Percentiles rank a stretch among this genome's conserved stretches.
phyloP scores from a whole-genome alignment of 2,113 vertebrate species.

The Callospermophilus lateralis region DNA sequence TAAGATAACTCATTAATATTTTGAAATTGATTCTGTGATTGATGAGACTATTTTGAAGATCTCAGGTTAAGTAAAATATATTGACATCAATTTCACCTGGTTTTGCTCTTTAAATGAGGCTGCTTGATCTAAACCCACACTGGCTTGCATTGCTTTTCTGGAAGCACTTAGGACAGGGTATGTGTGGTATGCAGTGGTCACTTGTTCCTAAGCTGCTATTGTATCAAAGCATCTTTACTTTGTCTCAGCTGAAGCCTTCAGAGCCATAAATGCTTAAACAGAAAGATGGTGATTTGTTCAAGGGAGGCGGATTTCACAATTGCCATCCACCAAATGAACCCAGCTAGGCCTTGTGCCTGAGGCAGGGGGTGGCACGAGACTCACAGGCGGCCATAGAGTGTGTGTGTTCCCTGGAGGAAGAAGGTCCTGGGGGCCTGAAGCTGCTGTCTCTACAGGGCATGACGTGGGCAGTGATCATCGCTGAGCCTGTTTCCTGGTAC shows the following conservation, averaged over 20 bases:
- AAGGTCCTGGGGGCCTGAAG: background rate
- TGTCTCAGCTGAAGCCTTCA: background rate
- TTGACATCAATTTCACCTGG: background rate
- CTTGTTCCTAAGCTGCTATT: too few relatives aligned
- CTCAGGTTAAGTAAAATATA: background rate
- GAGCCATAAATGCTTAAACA: background rate
- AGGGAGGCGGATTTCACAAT: background rate
- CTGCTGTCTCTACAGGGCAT: background rate
- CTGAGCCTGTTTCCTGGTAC: background rate
- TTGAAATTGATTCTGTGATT: background rate
- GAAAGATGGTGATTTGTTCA: background rate
- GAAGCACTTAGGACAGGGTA: background rate
- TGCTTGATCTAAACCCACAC: background rate
- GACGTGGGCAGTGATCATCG: background rate
- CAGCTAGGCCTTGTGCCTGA: background rate
- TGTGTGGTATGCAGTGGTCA: too few relatives aligned
- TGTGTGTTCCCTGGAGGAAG: background rate
- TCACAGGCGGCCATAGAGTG: too few relatives aligned
- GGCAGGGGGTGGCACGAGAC: background rate
- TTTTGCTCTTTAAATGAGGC: background rate
- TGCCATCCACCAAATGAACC: background rate
- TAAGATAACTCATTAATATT: background rate
- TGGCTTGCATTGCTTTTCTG: background rate
- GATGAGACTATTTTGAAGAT: background rate
- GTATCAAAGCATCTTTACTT: background rate